Percentiles rank a stretch among this genome's conserved stretches.
These are phyloP conservation scores for Cyrtonyx montezumae DNA, from an alignment of 2,113 vertebrate species.

Conservation along the genomic window DNA sequence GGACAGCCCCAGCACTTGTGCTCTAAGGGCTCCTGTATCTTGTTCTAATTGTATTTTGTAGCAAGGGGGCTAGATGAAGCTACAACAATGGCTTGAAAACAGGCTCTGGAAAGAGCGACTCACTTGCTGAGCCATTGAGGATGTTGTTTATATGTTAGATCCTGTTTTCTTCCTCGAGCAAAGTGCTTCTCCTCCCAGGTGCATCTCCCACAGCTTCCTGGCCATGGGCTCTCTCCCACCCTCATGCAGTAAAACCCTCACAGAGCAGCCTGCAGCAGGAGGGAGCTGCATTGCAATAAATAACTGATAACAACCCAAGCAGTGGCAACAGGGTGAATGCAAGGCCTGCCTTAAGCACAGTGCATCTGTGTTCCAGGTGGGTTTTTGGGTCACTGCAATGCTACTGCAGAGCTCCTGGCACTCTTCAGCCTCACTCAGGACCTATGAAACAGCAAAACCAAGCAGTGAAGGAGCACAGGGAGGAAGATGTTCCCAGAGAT, in stretches of 20 bases:
- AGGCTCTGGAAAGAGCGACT: constrained; percentile 66
- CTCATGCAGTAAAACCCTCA: accelerated
- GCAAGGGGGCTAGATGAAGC: background rate
- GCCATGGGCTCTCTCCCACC: background rate
- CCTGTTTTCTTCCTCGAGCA: constrained; percentile 83
- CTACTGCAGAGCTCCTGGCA: background rate
- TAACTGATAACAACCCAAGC: background rate
- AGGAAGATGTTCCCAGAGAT: background rate
- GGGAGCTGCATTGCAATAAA: background rate
- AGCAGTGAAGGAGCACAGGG: accelerated
- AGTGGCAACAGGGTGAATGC: accelerated
- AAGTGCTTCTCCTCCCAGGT: constrained; percentile 76
- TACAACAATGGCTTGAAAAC: constrained; percentile 56
- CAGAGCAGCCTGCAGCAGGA: background rate
- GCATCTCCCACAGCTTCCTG: constrained; percentile 78
- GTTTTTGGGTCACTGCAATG: background rate
- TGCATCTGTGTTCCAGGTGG: background rate
- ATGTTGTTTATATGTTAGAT: constrained; percentile 83
- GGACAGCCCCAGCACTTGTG: background rate
- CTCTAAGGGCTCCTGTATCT: background rate
- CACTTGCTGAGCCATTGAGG: constrained; percentile 70
- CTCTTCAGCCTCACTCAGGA: background rate
- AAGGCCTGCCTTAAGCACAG: accelerated
- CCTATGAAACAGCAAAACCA: accelerated
- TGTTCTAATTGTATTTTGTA: constrained; percentile 31